Evolutionary conservation across 2,113 vertebrate species (phyloP), one percentile per base, ranked within the genome.

Genomic region (Geococcyx californianus): DNA sequence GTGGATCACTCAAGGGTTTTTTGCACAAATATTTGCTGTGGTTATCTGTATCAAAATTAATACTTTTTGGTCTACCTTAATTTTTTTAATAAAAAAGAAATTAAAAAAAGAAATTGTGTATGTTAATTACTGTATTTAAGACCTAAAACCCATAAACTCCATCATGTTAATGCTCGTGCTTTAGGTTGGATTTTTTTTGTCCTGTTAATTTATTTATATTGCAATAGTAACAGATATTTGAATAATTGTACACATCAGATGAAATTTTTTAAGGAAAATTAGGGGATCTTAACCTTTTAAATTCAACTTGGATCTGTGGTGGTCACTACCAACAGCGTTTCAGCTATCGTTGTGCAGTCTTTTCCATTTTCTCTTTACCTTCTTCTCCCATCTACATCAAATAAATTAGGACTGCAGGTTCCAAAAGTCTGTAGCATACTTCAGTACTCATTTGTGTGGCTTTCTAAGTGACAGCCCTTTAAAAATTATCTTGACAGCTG

Each of bases 401-500:
- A 13, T n/a, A 66, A 75, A 90, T 93, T 72, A 73, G 9, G 12
- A 44, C 45, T 72, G 15, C 16, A 85, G 29, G 6, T 73, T 83
- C 33, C 62, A 91, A 73, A 12, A 73, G 18, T 54, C 59, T 77
- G 24, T 26, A 91, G 29, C 47, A 72, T 59, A 73, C 79, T 68
- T 92, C 64, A 70, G 31, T 87, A 92, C 89, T 84, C 21, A 72
- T 79, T 93, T 92, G 23, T 76, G 13, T 81, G 84, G 68, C 66
- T 87, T 78, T 68, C 17, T 78, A 79, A 87, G 54, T 91, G 91
- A 73, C 78, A 91, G 12, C 6, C 7, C 20, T 88, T 93, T 66
- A 88, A 82, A 89, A 88, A 83, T 58, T 0, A 13, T 80, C n/a
- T 89, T 93, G 84, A 55, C 81, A 95, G 58, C 16, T 68, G 69